These are phyloP conservation scores for Watersipora subatra DNA, from an alignment of 1,140 invertebrate species.

Conservation along the genomic window DNA sequence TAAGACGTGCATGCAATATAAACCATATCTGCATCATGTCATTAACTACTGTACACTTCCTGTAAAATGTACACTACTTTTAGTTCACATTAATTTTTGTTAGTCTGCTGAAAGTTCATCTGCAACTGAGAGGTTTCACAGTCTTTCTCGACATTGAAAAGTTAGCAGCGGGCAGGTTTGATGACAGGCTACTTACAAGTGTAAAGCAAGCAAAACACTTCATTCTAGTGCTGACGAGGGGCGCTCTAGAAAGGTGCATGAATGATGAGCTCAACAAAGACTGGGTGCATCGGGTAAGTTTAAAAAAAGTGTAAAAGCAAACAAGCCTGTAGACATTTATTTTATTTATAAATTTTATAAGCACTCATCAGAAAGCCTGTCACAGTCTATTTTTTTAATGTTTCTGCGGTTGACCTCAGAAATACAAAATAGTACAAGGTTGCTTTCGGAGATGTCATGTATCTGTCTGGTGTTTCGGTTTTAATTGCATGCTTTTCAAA, in stretches of 20 bases:
- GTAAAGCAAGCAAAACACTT: conserved; percentile 94
- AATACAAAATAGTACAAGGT: no score
- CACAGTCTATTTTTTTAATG: not conserved
- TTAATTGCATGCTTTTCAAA: no score
- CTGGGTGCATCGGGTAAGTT: conserved; percentile 87
- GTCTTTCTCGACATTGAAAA: conserved; percentile 40
- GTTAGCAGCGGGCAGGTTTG: conserved; percentile 62
- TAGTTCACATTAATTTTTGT: no score
- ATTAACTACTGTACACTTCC: no score
- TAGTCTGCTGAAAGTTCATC: conserved; percentile 64
- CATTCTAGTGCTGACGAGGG: conserved; percentile 83
- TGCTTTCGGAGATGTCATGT: no score
- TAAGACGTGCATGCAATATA: no score
- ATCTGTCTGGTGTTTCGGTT: no score
- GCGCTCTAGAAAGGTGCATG: conserved; percentile 82
- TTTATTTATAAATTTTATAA: conserved; percentile 4
- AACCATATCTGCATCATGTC: no score
- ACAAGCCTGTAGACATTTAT: no score
- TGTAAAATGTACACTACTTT: no score
- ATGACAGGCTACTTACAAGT: conserved; percentile 90
- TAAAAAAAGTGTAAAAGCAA: no score
- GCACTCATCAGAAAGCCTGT: not conserved
- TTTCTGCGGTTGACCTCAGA: no score
- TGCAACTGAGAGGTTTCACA: conserved; percentile 69
- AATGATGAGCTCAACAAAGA: conserved; percentile 86